phyloP scores from a whole-genome alignment of 1,140 invertebrate genomes.

The silkworm (Bombyx mori) region ASM3026992v2 NC_085109.1:1270501-1271000 shows the following conservation, averaged over 20 bases:
- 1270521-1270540: neutral
- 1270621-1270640: too few relatives aligned
- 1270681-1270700: conserved; percentile 93
- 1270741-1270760: conserved; percentile 94
- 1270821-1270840: conserved; percentile 88
- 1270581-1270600: too few relatives aligned
- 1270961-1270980: conserved; percentile 66
- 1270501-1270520: too few relatives aligned
- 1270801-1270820: conserved; percentile 94
- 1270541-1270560: neutral
- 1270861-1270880: conserved; percentile 83
- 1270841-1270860: conserved; percentile 90
- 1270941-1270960: conserved; percentile 78
- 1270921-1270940: conserved; percentile 90
- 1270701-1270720: conserved; percentile 92
- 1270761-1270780: conserved; percentile 86
- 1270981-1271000: conserved; percentile 69
- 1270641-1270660: too few relatives aligned
- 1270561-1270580: neutral
- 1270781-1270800: conserved; percentile 97
- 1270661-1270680: neutral
- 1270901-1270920: conserved; percentile 88
- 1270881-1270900: conserved; percentile 95
- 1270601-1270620: too few relatives aligned
- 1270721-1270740: conserved; percentile 96